Conservation (phyloP, 35 echinoderm and acorn worm genomes). For the Hemicentrotus pulcherrimus region DNA sequence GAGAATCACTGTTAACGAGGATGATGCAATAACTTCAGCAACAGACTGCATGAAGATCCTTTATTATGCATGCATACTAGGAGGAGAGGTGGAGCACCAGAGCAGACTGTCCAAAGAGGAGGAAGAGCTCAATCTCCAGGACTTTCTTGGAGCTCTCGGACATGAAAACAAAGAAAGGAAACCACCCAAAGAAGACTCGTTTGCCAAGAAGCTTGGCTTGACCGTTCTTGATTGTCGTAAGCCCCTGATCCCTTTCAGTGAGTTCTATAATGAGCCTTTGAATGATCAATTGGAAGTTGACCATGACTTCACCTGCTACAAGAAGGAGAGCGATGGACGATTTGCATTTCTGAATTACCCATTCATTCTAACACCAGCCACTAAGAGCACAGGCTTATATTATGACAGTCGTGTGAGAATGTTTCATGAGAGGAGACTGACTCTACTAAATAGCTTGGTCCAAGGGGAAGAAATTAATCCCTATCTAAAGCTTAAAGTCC, state of each 20-base stretch:
- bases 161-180: conserved; percentile 71
- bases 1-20: conserved; percentile 62
- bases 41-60: conserved; percentile 91
- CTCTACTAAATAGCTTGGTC: conserved; percentile 86
- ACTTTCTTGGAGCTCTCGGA: conserved; percentile 68
- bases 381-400: conserved; percentile 88
- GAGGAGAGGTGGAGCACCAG: conserved; percentile 53
- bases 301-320: conserved; percentile 86
- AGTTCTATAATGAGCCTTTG: conserved; percentile 97
- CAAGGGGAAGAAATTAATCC: conserved; percentile 94
- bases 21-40: conserved; percentile 74
- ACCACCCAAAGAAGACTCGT: conserved; percentile 65
- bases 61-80: conserved; percentile 90
- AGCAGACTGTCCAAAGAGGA: conserved; percentile 44
- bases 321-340: conserved; percentile 73
- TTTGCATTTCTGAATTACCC: conserved; percentile 96
- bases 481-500: conserved; percentile 90
- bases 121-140: conserved; percentile 58
- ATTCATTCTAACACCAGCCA: conserved; percentile 83
- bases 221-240: conserved; percentile 66
- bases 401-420: conserved; percentile 97
- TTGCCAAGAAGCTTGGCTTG: conserved; percentile 71
- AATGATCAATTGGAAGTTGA: conserved; percentile 90
- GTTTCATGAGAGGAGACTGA: conserved; percentile 87
- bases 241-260: conserved; percentile 86